Base-by-base conservation (phyloP, 2,797 vertebrate genomes). In the Simalia tracyae region DNA sequence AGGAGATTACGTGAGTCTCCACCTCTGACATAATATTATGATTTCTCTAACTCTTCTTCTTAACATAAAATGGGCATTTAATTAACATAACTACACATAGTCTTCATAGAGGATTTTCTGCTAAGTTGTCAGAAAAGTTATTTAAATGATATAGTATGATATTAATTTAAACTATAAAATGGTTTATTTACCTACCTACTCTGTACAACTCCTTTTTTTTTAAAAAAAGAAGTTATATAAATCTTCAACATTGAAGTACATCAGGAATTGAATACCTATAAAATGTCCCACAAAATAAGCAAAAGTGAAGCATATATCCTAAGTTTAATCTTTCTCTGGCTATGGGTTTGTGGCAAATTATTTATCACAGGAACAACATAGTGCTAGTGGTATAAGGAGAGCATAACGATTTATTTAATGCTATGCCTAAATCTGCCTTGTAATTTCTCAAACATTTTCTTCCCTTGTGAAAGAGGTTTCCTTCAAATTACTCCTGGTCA, bases 101-200 rank as follows among this genome's bases (percentile, higher is more conserved):
- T 28, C 50, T 42, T 24, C 66, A 15, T 57, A 86, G 10, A 86
- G 63, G 54, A 72, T 86, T 91, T 91, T 68, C 61, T 42, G 26
- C 54, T 59, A 87, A 91, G 54, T 24, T 91, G 50, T 56, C 64
- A 87, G 24, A 72, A 72, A 91, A 59, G 8, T 56, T 87, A 24
- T 87, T 87, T 87, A 91, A 76, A 87, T 60, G 64, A 64, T 72
- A 36, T 68, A 68, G 68, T 59, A 72, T 26, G 2, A 66, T 42
- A n/a, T 64, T 91, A 60, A 91, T n/a, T 42, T 84, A 85, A 59
- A 64, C 36, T 86, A 50, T 42, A 85, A 24, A n/a, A 90, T 64
- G 19, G 61, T 68, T 91, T 42, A 89, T 59, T 60, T 31, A 86
- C 84, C 42, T 86, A 57, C 11, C 42, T 86, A 57, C 11, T 42